These are phyloP conservation scores for Salminus brasiliensis DNA, from an alignment of 2,113 vertebrate genomes.

Conservation along the genomic window DNA sequence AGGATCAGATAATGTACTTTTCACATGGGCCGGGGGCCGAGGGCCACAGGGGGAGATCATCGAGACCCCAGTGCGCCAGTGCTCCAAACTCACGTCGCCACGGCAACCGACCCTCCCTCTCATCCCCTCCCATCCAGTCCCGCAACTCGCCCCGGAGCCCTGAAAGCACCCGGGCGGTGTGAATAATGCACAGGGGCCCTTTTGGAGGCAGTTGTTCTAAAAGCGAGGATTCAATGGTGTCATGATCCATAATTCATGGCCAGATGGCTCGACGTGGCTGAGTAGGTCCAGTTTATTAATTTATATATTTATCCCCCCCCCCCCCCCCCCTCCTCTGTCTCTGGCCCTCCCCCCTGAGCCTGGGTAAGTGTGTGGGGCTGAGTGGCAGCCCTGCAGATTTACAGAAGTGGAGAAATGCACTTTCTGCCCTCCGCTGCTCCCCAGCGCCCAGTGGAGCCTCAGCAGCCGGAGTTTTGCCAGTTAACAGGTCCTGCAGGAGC, in stretches of 20 bases:
- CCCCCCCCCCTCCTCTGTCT: too few species aligned
- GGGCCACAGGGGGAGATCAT: not conserved
- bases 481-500: conserved; percentile 29
- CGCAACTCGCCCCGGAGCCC: not conserved
- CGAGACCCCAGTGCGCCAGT: not conserved
- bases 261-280: conserved; percentile 49
- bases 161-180: conserved; percentile 16
- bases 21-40: too few species aligned
- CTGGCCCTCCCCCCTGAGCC: too few species aligned
- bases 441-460: conserved; percentile 23
- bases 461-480: conserved; percentile 2
- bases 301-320: not conserved
- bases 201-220: conserved; percentile 50
- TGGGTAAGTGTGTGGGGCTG: not conserved
- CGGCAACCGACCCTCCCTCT: not conserved
- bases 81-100: not conserved
- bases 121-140: not conserved
- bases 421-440: conserved; percentile 25
- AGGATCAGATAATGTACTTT: conserved; percentile 32
- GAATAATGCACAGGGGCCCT: conserved; percentile 53
- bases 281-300: conserved; percentile 27
- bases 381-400: conserved; percentile 15
- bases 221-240: conserved; percentile 53
- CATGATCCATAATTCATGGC: conserved; percentile 59
- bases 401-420: conserved; percentile 21